Evolutionary conservation across 23 tunicate genomes (phyloP).

Genomic region (Clavelina lepadiformis): DNA sequence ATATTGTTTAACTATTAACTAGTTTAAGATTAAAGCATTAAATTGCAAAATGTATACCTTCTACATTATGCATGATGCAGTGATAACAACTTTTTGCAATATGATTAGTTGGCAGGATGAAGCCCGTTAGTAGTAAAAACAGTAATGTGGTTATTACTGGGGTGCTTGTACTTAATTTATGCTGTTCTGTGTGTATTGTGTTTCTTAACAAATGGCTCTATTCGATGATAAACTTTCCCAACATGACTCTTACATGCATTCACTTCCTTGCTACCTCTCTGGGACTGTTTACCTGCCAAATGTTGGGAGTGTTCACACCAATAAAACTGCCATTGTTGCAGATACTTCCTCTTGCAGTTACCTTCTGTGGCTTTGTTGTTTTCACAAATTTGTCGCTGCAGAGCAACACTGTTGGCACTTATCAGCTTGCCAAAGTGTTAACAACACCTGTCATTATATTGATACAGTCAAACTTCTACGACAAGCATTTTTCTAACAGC

Average conservation of each 20-base stretch:
- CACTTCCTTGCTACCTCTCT: slow-evolving; percentile 83
- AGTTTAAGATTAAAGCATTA: too few relatives aligned
- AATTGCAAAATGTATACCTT: too few relatives aligned
- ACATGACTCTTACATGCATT: slow-evolving; percentile 81
- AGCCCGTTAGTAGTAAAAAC: too few relatives aligned
- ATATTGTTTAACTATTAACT: too few relatives aligned
- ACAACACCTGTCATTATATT: slow-evolving; percentile 85
- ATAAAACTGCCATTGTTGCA: slow-evolving; percentile 34
- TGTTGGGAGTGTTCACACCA: slow-evolving; percentile 49
- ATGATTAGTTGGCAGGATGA: neutral
- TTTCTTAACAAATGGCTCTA: slow-evolving; percentile 96
- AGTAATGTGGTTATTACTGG: slow-evolving; percentile 26
- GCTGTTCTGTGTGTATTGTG: slow-evolving; percentile 82
- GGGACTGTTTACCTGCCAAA: slow-evolving; percentile 67
- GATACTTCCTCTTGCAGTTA: slow-evolving; percentile 57
- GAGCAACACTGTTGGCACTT: slow-evolving; percentile 90
- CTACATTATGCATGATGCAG: too few relatives aligned
- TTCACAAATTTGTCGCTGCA: slow-evolving; percentile 92
- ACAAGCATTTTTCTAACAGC: slow-evolving; percentile 29
- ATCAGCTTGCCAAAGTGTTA: slow-evolving; percentile 85
- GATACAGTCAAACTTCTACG: slow-evolving; percentile 57
- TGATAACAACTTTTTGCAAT: too few relatives aligned
- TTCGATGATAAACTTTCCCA: slow-evolving; percentile 63
- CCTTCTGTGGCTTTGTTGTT: slow-evolving; percentile 94
- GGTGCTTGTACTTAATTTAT: slow-evolving; percentile 58